A percentile compares a stretch with the other conserved stretches of the same genome.
Evolutionary conservation across 2,797 vertebrate species (phyloP).

Genomic region (Eurystomus glaucurus): DNA sequence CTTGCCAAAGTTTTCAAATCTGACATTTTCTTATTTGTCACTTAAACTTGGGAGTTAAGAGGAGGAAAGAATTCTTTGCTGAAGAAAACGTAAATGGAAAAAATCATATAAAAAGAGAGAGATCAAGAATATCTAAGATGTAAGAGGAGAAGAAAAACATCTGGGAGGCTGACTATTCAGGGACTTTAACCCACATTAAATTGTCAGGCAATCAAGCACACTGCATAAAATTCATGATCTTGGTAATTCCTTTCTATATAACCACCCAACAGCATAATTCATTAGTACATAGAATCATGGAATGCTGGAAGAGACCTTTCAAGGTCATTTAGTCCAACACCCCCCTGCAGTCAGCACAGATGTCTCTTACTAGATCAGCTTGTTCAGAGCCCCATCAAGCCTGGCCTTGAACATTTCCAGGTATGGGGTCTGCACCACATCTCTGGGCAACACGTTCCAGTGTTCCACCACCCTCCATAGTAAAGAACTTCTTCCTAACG

Average conservation of each 20-base stretch:
- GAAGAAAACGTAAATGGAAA: not conserved
- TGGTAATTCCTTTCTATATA: conserved; percentile 34
- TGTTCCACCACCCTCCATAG: no score
- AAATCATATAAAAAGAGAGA: conserved; percentile 17
- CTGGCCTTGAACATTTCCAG: no score
- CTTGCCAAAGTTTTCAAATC: not conserved
- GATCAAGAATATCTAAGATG: conserved; percentile 33
- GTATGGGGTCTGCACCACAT: no score
- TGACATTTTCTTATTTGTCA: not conserved
- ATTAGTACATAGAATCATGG: not conserved
- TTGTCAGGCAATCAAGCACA: conserved; percentile 60
- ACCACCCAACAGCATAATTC: conserved; percentile 3
- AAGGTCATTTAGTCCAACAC: no score
- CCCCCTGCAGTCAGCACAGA: no score
- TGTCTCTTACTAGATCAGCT: no score
- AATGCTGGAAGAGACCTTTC: no score
- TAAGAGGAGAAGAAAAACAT: conserved; percentile 32
- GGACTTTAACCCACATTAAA: conserved; percentile 17
- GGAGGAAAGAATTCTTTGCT: not conserved
- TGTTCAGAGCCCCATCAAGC: no score
- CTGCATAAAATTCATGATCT: conserved; percentile 17
- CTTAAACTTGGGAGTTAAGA: not conserved
- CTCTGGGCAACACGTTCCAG: no score
- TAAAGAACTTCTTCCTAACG: no score
- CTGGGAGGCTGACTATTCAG: conserved; percentile 30